Conservation (phyloP, 2,888 invertebrate species). For the Morinoia aosen region DNA sequence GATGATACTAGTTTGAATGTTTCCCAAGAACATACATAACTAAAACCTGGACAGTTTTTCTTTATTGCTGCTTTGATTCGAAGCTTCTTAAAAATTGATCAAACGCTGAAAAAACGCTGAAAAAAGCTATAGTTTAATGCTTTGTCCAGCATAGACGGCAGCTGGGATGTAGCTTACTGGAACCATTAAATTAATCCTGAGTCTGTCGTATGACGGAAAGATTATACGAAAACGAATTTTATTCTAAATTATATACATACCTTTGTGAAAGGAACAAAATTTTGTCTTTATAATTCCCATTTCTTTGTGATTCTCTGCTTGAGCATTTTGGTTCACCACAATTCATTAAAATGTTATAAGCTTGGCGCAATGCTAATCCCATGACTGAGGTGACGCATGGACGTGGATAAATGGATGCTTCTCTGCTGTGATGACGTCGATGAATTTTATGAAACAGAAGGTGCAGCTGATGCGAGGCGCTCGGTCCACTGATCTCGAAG, state of each 20-base stretch:
- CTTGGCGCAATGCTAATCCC: not conserved
- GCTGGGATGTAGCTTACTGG: too few species aligned
- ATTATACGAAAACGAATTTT: not conserved
- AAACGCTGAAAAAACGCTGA: too few species aligned
- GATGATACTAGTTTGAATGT: too few species aligned
- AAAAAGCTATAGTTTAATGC: too few species aligned
- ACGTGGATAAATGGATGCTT: not conserved
- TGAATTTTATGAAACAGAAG: slow-evolving; percentile 12
- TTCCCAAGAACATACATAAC: too few species aligned
- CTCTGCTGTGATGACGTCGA: not conserved
- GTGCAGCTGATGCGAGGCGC: not conserved
- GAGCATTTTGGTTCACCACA: not conserved
- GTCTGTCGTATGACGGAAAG: too few species aligned
- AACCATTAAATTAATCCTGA: too few species aligned
- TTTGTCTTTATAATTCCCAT: not conserved
- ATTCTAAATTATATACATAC: not conserved
- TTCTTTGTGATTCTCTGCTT: not conserved
- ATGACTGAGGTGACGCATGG: not conserved
- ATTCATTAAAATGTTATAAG: not conserved
- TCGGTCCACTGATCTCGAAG: not conserved
- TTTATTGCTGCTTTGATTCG: too few species aligned
- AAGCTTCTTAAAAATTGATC: too few species aligned
- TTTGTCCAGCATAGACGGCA: too few species aligned
- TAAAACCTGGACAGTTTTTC: too few species aligned
- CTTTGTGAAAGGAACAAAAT: not conserved